phyloP scores from a whole-genome alignment of 92 coral and sea anemone species.

The Chrysogorgia sp. region DNA sequence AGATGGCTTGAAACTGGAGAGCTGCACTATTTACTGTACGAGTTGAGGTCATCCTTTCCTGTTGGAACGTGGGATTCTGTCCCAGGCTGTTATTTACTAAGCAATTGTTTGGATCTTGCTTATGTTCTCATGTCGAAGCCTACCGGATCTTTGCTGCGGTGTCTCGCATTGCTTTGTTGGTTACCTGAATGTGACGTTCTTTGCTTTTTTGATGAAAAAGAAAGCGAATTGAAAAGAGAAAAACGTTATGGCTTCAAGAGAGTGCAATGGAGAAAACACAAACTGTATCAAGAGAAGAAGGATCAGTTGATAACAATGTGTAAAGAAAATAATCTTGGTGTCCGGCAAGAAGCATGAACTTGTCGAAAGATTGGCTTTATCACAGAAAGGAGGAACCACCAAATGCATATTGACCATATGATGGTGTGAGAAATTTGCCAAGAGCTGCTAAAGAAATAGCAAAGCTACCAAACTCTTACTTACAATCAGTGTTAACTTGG shows the following conservation, averaged over 20 bases:
- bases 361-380: constrained; percentile 26
- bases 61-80: constrained; percentile 32
- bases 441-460: constrained; percentile 28
- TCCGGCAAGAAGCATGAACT: constrained; percentile 15
- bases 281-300: constrained; percentile 42
- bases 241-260: constrained; percentile 39
- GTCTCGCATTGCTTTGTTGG: constrained; percentile 48
- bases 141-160: constrained; percentile 7
- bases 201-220: constrained; percentile 37
- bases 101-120: constrained; percentile 37
- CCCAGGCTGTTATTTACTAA: constrained; percentile 46
- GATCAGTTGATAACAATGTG: constrained; percentile 33
- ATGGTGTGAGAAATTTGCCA: constrained; percentile 20
- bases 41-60: constrained; percentile 5
- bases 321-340: constrained; percentile 15
- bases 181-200: constrained; percentile 45
- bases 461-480: constrained; percentile 1
- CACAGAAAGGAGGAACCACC: constrained; percentile 24
- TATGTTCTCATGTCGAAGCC: constrained; percentile 45
- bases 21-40: constrained; percentile 55
- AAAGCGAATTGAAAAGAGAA: constrained; percentile 40
- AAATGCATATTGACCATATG: neutral
- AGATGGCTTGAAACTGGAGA: constrained; percentile 56
- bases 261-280: constrained; percentile 63
- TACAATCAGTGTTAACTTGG: constrained; percentile 15